phyloP scores from a whole-genome alignment of 1,140 invertebrate genomes.

The Rhopalosiphum padi region DNA sequence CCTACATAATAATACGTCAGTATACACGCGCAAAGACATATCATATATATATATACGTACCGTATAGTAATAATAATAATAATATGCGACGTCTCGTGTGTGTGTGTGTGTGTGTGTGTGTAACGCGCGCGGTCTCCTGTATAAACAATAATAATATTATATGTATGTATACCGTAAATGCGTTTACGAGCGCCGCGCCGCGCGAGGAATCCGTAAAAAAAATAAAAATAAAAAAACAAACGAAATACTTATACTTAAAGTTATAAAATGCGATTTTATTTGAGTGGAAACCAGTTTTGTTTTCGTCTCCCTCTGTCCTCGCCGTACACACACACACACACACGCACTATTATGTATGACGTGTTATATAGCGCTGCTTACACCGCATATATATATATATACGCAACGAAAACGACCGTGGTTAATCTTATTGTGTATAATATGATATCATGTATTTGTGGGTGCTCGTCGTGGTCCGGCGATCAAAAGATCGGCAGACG shows the following conservation, averaged over 20 bases:
- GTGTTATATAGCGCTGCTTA: background rate
- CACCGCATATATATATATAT: background rate
- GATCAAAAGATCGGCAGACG: background rate
- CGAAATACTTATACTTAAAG: conserved; percentile 10
- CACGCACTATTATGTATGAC: background rate
- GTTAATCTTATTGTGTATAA: background rate
- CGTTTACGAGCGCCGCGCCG: conserved; percentile 42
- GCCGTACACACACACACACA: background rate
- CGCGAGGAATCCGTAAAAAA: conserved; percentile 15
- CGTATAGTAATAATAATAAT: background rate
- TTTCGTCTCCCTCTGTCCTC: background rate
- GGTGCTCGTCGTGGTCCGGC: background rate
- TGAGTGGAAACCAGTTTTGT: conserved; percentile 31
- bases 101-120: background rate
- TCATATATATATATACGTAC: background rate
- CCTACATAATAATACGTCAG: background rate
- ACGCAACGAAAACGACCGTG: background rate
- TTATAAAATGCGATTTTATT: conserved; percentile 42
- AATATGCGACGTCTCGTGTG: background rate
- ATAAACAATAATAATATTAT: background rate
- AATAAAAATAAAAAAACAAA: background rate
- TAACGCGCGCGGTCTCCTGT: conserved; percentile 6
- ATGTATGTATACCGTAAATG: conserved; percentile 16
- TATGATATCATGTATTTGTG: background rate
- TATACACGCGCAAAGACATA: background rate